A percentile compares a stretch with the other conserved stretches of the same genome.
Conservation (phyloP, 1,140 invertebrate species). For the Lineus longissimus region DNA sequence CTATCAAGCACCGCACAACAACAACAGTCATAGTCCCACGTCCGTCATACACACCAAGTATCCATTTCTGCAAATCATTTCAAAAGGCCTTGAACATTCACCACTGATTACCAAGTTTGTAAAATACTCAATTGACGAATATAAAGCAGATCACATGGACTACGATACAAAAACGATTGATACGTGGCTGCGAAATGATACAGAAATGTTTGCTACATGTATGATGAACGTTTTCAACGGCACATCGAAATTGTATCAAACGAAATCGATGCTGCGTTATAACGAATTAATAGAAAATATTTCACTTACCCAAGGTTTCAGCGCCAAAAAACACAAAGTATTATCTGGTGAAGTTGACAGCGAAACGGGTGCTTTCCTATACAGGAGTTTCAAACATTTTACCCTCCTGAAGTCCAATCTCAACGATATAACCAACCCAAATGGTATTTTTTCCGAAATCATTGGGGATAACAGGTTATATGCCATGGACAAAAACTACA, state of each 20-base stretch:
- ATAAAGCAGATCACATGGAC: constrained; percentile 4
- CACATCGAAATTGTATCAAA: background rate
- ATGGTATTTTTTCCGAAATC: no score
- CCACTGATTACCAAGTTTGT: background rate
- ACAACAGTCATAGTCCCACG: background rate
- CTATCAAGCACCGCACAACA: background rate
- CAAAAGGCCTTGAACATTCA: background rate
- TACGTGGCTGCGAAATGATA: constrained; percentile 5
- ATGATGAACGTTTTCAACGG: background rate
- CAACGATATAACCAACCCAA: no score
- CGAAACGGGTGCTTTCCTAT: no score
- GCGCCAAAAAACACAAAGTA: no score
- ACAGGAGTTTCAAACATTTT: no score
- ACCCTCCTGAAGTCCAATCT: no score
- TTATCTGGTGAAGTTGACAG: no score
- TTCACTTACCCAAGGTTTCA: no score
- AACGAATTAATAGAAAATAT: no score
- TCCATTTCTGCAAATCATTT: constrained; percentile 6
- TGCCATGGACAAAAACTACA: no score
- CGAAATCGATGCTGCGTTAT: no score
- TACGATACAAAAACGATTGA: background rate
- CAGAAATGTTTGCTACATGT: background rate
- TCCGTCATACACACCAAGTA: background rate
- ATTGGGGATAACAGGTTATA: no score
- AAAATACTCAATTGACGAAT: constrained; percentile 7